Evolutionary conservation across 1,140 invertebrate species (phyloP).

Genomic region (Atta colombica): DNA sequence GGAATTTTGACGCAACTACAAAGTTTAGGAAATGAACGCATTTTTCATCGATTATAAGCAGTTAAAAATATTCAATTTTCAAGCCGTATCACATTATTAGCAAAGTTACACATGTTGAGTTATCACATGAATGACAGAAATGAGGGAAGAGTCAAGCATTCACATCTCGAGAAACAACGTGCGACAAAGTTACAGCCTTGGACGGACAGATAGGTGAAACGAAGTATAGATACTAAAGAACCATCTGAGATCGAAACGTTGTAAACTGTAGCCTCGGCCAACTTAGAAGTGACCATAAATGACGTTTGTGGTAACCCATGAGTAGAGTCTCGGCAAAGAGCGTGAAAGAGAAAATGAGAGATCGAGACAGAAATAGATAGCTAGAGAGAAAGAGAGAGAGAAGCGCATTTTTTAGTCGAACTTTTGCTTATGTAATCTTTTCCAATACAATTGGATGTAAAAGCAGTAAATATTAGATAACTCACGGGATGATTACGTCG

Average conservation of each 20-base stretch:
- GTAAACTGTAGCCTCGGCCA: constrained; percentile 86
- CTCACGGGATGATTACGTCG: not conserved
- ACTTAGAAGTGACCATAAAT: constrained; percentile 84
- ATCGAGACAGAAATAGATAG: not conserved
- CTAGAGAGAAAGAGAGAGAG: not conserved
- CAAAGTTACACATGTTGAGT: not conserved
- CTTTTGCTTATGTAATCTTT: constrained; percentile 73
- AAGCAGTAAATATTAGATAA: constrained; percentile 48
- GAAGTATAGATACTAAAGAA: constrained; percentile 81
- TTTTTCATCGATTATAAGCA: not conserved
- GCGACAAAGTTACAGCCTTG: constrained; percentile 81
- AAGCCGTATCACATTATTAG: not conserved
- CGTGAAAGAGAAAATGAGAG: constrained; percentile 41
- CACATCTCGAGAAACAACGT: constrained; percentile 63
- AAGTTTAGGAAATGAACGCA: not conserved
- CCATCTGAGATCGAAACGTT: constrained; percentile 83
- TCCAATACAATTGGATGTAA: constrained; percentile 62
- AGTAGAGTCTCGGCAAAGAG: constrained; percentile 51
- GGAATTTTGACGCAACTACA: not conserved
- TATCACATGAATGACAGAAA: constrained; percentile 41
- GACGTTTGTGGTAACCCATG: constrained; percentile 73
- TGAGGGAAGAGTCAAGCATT: constrained; percentile 26
- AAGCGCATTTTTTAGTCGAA: constrained; percentile 55
- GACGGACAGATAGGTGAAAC: constrained; percentile 80
- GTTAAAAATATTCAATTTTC: not conserved